These are phyloP conservation scores for Bombus fervidus DNA, from an alignment of 1,140 invertebrate genomes.

Conservation along the genomic window DNA sequence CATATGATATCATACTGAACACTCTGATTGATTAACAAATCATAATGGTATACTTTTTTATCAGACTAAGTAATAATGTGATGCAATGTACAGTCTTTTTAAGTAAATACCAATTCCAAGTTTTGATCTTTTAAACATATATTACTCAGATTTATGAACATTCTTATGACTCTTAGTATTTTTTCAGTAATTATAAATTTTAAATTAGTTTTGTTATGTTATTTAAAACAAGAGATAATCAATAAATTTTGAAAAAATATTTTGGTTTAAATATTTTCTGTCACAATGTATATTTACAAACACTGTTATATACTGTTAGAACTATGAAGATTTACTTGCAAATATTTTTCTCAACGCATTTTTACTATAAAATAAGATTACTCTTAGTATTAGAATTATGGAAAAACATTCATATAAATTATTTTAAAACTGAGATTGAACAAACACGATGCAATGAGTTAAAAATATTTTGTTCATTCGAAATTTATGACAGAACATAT, in stretches of 20 bases:
- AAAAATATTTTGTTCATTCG: constrained; percentile 15
- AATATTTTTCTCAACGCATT: background rate
- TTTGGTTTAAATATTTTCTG: background rate
- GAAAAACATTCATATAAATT: constrained; percentile 22
- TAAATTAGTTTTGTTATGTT: background rate
- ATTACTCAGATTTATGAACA: background rate
- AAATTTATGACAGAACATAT: constrained; percentile 38
- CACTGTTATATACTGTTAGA: background rate
- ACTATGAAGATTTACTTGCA: background rate
- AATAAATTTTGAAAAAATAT: background rate
- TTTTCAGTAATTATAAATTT: background rate
- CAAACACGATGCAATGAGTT: background rate
- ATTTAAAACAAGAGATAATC: constrained; percentile 7
- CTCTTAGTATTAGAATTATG: constrained; percentile 11
- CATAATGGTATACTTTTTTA: background rate
- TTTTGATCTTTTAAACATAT: background rate
- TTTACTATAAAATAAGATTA: constrained; percentile 21
- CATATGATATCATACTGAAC: constrained; percentile 23
- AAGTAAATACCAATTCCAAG: constrained; percentile 40
- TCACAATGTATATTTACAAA: background rate
- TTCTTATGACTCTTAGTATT: background rate
- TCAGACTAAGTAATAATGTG: constrained; percentile 25
- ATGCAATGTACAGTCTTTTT: constrained; percentile 41
- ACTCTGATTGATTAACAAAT: constrained; percentile 42
- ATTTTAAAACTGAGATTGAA: constrained; percentile 11